Percentiles rank a stretch among this genome's conserved stretches.
phyloP scores from a whole-genome alignment of 2,888 invertebrate genomes.

The Orchesellides sinensis region DNA sequence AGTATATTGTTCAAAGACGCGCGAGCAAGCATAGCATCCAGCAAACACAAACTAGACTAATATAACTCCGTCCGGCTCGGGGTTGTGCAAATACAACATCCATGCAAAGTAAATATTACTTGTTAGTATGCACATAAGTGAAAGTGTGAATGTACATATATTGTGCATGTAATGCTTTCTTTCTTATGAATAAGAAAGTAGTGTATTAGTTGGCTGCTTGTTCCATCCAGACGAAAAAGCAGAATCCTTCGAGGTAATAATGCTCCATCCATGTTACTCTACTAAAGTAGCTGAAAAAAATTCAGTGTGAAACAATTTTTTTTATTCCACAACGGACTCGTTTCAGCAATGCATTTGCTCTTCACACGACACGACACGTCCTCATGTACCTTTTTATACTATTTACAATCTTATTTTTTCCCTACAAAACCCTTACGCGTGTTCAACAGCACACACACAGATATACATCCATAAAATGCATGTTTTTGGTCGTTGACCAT shows the following conservation, averaged over 20 bases:
- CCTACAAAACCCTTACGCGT: neutral
- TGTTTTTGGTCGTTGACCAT: constrained; percentile 45
- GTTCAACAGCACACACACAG: constrained; percentile 16
- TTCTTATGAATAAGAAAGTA: constrained; percentile 17
- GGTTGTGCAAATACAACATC: neutral
- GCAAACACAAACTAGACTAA: neutral
- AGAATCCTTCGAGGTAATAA: neutral
- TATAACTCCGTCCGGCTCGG: neutral
- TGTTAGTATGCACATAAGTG: too few species aligned
- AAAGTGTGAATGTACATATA: constrained; percentile 1
- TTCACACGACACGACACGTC: constrained; percentile 15
- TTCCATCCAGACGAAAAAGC: neutral
- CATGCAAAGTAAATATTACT: constrained; percentile 31
- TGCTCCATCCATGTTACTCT: neutral
- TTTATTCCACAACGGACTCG: neutral
- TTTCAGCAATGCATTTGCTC: constrained; percentile 18
- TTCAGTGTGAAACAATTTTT: neutral
- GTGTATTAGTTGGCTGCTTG: constrained; percentile 25
- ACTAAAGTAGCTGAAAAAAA: constrained; percentile 6
- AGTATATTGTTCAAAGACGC: neutral
- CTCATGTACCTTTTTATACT: neutral
- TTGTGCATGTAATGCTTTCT: neutral
- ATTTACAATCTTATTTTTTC: too few species aligned
- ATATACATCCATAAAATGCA: constrained; percentile 46
- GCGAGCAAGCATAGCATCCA: neutral